Conservation (phyloP, 1,140 invertebrate species). For the Calephelis virginiensis region DNA sequence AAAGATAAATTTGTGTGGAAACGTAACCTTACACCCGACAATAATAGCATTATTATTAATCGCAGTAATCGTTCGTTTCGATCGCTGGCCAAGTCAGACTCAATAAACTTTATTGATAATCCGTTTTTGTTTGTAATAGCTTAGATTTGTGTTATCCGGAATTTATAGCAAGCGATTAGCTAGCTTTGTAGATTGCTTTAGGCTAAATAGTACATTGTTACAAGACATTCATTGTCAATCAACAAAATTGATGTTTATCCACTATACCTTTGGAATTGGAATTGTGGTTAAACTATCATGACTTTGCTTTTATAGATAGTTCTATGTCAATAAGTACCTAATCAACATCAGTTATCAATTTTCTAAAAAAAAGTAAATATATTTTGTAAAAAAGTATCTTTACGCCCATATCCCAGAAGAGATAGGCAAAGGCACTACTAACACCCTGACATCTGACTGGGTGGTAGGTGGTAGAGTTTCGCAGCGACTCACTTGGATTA, state of each 20-base stretch:
- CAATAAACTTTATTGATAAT: conserved; percentile 17
- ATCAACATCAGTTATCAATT: too few relatives aligned
- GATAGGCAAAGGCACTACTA: too few relatives aligned
- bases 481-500: too few relatives aligned
- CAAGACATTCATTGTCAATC: conserved; percentile 9
- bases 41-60: conserved; percentile 7
- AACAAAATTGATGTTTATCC: background rate
- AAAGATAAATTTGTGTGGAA: conserved; percentile 8
- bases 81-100: conserved; percentile 1
- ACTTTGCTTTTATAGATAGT: too few relatives aligned
- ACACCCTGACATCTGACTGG: too few relatives aligned
- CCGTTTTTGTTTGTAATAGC: conserved; percentile 16
- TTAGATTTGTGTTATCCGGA: conserved; percentile 10
- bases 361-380: too few relatives aligned
- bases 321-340: too few relatives aligned
- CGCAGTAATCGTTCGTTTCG: conserved; percentile 2
- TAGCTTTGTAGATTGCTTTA: conserved; percentile 3
- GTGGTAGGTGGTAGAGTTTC: too few relatives aligned
- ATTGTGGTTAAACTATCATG: too few relatives aligned
- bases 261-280: too few relatives aligned
- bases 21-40: conserved; percentile 6
- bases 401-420: too few relatives aligned
- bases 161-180: conserved; percentile 2
- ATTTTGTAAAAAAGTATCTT: too few relatives aligned
- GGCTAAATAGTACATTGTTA: conserved; percentile 1